These are phyloP conservation scores for Coregonus ussuriensis DNA, from an alignment of 2,797 vertebrate species.

Conservation along the genomic window DNA sequence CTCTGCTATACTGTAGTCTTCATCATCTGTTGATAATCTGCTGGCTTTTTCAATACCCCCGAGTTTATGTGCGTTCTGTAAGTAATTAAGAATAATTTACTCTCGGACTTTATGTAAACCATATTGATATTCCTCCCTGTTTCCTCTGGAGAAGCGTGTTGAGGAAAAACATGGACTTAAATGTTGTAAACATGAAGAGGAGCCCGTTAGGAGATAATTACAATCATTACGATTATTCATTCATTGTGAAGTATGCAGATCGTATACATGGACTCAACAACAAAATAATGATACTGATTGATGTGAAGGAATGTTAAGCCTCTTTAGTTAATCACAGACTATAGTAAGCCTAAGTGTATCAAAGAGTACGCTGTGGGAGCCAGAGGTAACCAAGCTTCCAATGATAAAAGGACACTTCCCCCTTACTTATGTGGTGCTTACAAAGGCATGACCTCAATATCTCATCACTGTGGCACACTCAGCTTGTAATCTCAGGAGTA, in stretches of 20 bases:
- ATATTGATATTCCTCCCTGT: conserved; percentile 48
- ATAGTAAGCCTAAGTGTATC: conserved; percentile 27
- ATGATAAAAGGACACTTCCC: conserved; percentile 12
- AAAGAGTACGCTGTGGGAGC: background rate
- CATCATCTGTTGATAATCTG: conserved; percentile 21
- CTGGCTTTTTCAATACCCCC: conserved; percentile 40
- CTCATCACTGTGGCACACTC: conserved; percentile 24
- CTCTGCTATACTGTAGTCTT: conserved; percentile 8
- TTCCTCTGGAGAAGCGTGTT: conserved; percentile 41
- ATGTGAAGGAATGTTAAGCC: conserved; percentile 31
- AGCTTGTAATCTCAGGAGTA: conserved; percentile 34
- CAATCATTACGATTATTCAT: conserved; percentile 65
- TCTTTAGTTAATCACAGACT: conserved; percentile 46
- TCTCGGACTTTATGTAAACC: conserved; percentile 62
- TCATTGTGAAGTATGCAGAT: conserved; percentile 53
- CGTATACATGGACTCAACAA: conserved; percentile 56
- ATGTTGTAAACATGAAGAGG: conserved; percentile 69
- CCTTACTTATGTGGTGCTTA: conserved; percentile 9
- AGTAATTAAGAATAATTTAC: conserved; percentile 71
- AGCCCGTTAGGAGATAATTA: conserved; percentile 63
- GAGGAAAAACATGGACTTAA: conserved; percentile 54
- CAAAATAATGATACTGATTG: conserved; percentile 49
- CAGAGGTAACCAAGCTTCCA: conserved; percentile 35
- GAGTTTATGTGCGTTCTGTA: conserved; percentile 52
- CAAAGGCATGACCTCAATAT: conserved; percentile 31